A percentile compares a stretch with the other conserved stretches of the same genome.
These are phyloP conservation scores for Rhinella marina DNA, from an alignment of 2,797 vertebrate species.

Conservation along the genomic window DNA sequence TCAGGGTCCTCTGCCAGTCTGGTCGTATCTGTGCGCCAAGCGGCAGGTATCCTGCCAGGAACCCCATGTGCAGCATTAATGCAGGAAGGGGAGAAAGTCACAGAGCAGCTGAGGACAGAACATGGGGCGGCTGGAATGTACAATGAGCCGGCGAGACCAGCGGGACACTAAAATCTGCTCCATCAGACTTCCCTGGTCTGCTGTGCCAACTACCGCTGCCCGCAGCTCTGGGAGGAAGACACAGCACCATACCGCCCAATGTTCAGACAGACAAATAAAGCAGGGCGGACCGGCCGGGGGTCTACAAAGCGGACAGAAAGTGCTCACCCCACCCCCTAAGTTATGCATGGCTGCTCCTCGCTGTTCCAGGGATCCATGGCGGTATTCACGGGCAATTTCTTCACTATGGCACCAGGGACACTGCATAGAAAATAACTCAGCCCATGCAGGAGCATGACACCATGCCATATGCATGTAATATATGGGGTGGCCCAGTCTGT, in stretches of 20 bases:
- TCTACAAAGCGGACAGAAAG: not conserved
- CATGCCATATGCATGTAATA: too few relatives aligned
- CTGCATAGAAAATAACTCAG: too few relatives aligned
- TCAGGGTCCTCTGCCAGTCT: not conserved
- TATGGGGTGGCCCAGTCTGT: not conserved
- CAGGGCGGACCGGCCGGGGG: too few relatives aligned
- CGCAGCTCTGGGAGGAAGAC: not conserved
- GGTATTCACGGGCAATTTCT: not conserved
- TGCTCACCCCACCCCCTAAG: not conserved
- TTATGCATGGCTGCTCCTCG: too few relatives aligned
- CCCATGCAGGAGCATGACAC: too few relatives aligned
- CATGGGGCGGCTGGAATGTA: not conserved
- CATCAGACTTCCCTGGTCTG: not conserved
- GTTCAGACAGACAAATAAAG: too few relatives aligned
- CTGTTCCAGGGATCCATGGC: not conserved
- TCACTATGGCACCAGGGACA: too few relatives aligned
- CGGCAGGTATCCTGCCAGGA: not conserved
- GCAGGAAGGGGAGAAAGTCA: conserved; percentile 28
- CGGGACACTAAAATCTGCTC: conserved; percentile 2
- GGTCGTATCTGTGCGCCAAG: not conserved
- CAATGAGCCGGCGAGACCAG: not conserved
- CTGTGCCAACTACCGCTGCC: not conserved
- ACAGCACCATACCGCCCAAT: not conserved
- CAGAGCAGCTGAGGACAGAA: conserved; percentile 1
- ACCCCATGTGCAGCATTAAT: conserved; percentile 29